Conservation (phyloP, 2,888 invertebrate genomes). For the Melinaea menophilus region DNA sequence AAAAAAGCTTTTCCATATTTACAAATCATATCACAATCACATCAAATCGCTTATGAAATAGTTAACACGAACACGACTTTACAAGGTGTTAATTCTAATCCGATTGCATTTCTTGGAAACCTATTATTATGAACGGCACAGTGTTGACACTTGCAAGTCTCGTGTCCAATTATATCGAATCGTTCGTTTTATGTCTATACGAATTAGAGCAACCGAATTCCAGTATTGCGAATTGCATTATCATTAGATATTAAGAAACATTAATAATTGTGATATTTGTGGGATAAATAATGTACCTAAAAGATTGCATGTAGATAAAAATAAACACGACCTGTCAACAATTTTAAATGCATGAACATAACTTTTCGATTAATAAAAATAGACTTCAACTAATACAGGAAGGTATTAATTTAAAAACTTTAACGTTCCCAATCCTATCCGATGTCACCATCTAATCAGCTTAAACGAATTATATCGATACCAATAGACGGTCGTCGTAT, state of each 20-base stretch:
- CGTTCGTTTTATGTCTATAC: conserved; percentile 53
- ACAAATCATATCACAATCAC: too few species aligned
- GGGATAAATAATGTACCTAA: too few species aligned
- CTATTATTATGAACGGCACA: conserved; percentile 52
- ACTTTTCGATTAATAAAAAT: background rate
- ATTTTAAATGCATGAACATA: too few species aligned
- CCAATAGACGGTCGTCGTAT: background rate
- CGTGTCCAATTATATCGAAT: conserved; percentile 54
- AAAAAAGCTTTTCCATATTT: too few species aligned
- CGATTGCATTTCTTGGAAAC: conserved; percentile 11
- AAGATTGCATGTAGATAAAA: too few species aligned
- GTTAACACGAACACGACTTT: conserved; percentile 24
- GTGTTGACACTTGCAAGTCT: conserved; percentile 53
- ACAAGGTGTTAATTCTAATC: conserved; percentile 28
- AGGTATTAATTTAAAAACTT: background rate
- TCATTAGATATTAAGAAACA: too few species aligned
- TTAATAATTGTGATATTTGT: too few species aligned
- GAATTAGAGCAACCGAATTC: conserved; percentile 36
- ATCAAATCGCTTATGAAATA: conserved; percentile 1
- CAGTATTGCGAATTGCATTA: too few species aligned
- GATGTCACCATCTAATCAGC: conserved; percentile 2
- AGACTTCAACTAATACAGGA: background rate
- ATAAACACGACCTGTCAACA: too few species aligned
- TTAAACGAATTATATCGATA: conserved; percentile 2
- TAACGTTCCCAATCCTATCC: conserved; percentile 2